Conservation (phyloP, 2,797 vertebrate species). For the Eurystomus glaucurus region DNA sequence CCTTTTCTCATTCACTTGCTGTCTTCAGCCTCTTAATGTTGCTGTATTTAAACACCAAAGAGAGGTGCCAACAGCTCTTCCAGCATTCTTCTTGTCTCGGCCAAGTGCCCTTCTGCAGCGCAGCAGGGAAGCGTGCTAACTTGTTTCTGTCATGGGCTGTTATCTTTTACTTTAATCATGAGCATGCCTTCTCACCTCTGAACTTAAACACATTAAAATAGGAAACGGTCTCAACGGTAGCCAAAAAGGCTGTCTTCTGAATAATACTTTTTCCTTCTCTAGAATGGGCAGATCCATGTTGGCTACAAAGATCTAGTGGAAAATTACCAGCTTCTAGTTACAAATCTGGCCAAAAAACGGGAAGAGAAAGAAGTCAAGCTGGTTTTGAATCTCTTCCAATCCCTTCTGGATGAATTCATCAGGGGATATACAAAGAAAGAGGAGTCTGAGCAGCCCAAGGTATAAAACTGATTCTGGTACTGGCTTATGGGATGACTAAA, state of each 20-base stretch:
- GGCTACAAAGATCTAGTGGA: constrained; percentile 96
- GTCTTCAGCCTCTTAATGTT: neutral
- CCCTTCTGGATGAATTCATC: constrained; percentile 95
- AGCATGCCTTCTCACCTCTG: neutral
- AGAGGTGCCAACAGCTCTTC: constrained; percentile 35
- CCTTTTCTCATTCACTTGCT: neutral
- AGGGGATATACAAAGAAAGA: constrained; percentile 92
- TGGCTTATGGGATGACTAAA: neutral
- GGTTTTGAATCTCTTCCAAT: constrained; percentile 97
- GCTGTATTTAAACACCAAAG: constrained; percentile 1
- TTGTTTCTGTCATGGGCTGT: neutral
- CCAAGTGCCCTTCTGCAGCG: neutral
- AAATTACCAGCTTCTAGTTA: constrained; percentile 93
- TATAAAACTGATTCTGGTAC: constrained; percentile 44
- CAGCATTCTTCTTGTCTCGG: neutral
- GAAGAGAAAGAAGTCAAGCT: constrained; percentile 93
- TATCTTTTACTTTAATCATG: neutral
- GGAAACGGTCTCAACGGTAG: neutral
- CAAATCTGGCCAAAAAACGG: constrained; percentile 88
- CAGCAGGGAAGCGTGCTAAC: neutral
- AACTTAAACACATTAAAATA: neutral
- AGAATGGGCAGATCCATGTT: constrained; percentile 87
- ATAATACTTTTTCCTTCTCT: neutral
- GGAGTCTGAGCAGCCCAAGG: constrained; percentile 92
- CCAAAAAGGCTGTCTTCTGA: neutral